phyloP scores from a whole-genome alignment of 2,797 vertebrate genomes.

The Myotis pilosus region DNA sequence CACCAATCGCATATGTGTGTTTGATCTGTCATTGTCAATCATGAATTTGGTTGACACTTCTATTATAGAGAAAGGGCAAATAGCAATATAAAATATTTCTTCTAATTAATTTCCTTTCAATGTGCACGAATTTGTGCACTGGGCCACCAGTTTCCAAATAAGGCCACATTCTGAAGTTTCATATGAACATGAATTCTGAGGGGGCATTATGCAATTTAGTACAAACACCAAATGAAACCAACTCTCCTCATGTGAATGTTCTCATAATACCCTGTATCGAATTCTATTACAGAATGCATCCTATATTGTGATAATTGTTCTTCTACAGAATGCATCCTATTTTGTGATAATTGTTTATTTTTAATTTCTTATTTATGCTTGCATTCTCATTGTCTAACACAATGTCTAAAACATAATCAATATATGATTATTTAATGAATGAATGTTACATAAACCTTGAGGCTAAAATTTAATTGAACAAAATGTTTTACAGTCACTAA shows the following conservation, averaged over 20 bases:
- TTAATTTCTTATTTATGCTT: not conserved
- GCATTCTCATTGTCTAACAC: not conserved
- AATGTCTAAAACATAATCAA: not conserved
- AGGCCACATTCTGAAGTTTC: not conserved
- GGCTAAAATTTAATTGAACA: not conserved
- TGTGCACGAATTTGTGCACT: too few relatives aligned
- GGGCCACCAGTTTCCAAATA: not conserved
- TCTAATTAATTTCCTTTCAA: too few relatives aligned
- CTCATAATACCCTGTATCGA: not conserved
- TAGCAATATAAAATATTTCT: too few relatives aligned
- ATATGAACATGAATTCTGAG: not conserved
- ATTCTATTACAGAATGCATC: not conserved
- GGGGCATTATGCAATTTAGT: not conserved
- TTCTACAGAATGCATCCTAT: not conserved
- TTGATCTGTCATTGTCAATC: too few relatives aligned
- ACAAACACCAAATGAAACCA: not conserved
- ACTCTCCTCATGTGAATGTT: not conserved
- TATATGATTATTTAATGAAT: not conserved
- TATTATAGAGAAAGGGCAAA: too few relatives aligned
- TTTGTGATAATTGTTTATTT: not conserved
- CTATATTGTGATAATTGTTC: not conserved
- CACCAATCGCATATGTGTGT: too few relatives aligned
- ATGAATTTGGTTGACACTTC: too few relatives aligned
- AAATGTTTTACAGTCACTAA: not conserved
- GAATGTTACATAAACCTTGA: not conserved